Percentiles rank a stretch among this genome's conserved stretches.
phyloP scores from a whole-genome alignment of 2,888 invertebrate genomes.

The Coelogynopora nodosa region DNA sequence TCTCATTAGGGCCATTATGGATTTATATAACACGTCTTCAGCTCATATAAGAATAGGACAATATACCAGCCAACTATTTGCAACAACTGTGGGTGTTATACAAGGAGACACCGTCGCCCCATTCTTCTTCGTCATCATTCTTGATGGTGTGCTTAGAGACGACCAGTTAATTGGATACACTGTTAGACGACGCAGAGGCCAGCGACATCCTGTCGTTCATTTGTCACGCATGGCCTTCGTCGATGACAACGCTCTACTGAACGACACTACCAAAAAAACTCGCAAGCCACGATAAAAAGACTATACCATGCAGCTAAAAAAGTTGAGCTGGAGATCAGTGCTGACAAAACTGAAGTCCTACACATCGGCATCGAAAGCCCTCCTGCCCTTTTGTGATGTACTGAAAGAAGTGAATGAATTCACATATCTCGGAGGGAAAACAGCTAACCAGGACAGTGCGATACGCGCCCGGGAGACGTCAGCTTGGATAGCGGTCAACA shows the following conservation, averaged over 20 bases:
- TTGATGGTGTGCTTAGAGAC: too few species aligned
- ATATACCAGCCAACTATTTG: background rate
- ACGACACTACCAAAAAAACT: background rate
- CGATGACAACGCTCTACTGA: too few species aligned
- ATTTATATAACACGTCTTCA: background rate
- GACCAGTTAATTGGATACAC: too few species aligned
- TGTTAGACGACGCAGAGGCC: too few species aligned
- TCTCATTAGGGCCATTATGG: too few species aligned
- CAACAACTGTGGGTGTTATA: too few species aligned
- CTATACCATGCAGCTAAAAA: background rate
- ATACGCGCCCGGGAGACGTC: background rate
- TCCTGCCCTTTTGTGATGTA: background rate
- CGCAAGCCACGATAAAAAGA: background rate
- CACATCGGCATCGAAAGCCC: background rate
- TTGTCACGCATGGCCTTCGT: too few species aligned
- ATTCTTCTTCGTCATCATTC: too few species aligned
- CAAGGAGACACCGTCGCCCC: too few species aligned
- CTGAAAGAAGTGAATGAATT: background rate
- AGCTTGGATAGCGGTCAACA: slow-evolving; percentile 22
- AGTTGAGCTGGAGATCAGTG: background rate
- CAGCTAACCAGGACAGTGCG: background rate
- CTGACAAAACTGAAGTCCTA: background rate
- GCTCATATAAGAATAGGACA: slow-evolving; percentile 51
- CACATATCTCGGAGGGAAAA: slow-evolving; percentile 1
- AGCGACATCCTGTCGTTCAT: too few species aligned